Evolutionary conservation across 2,113 vertebrate genomes (phyloP), one percentile per base, ranked within the genome.

Genomic region (Coregonus clupeaformis): DNA sequence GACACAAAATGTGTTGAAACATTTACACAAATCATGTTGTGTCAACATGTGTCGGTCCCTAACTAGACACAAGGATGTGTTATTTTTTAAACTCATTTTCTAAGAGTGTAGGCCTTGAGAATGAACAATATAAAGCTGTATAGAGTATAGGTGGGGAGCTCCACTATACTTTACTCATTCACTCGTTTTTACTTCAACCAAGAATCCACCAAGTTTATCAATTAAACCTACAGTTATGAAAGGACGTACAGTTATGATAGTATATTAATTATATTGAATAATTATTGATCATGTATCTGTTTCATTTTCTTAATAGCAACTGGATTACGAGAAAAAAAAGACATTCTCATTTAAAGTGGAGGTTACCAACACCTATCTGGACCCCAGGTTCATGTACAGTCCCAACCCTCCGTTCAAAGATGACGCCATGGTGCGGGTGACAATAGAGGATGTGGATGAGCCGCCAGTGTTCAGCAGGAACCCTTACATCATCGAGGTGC

Each of bases 321-420:
- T 99, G 91, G 97, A 99, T 94, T 99, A 96, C 85, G 98, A 99
- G 91, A 97, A 84, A 69, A 97, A 95, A 87, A 92, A 91, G 86
- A 80, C 94, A 49, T 96, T 97, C 25, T 94, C 93, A 71, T 92
- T 99, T 90, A 93, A 90, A 85, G 95, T 98, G 74, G 96, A 98
- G 90, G 98, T 96, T 81, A 92, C 82, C 62, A 99, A 99, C 88
- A 93, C 92, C 16, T 95, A 96, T 65, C 90, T 94, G 71, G 97
- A 99, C 69, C 89, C 94, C 20, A 91, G 94, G 66, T 99, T 98
- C 91, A 89, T 92, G 83, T 92, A 96, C 66, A 84, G 97, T 79
- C 91, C 96, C 64, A 84, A 97, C 78, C 91, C 96, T 42, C 94
- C 97, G 47, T 99, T 98, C 89, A 97, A 95, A 82, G 98, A 99